Base-by-base conservation (phyloP, 2,113 vertebrate species). In the Zootoca vivipara region DNA sequence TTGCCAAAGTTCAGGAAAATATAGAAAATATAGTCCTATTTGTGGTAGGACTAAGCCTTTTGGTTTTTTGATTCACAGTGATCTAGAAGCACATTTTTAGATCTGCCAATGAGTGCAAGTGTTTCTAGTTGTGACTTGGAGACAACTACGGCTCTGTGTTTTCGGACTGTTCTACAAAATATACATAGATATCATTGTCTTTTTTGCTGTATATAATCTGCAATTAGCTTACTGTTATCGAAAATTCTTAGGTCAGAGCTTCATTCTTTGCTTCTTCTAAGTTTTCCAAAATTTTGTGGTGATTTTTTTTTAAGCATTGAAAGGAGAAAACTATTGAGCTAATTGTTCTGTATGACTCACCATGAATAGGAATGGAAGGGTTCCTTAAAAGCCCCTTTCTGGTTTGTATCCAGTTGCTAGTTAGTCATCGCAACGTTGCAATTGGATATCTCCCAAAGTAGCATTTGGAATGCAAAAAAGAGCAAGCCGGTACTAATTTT, bases 361-460 rank as follows among this genome's bases (percentile, higher is more conserved):
- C 83, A 75, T 85, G 0, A 62, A 30, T 78, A 42, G 33, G 77
- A 87, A 86, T 69, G 22, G 87, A 87, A 20, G 88, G 93, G 0
- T 89, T 89, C 5, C 75, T 80, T 88, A 4, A 74, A 70, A 91
- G 78, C 87, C 69, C n/a, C 74, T 30, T 62, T 52, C 80, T 86
- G 80, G 80, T 88, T 92, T 83, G 67, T 86, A n/a, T 74, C 56
- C 67, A 40, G 64, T 77, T 82, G 40, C 86, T 88, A 15, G 65
- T 52, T 52, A 70, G 33, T 87, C 81, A 78, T 78, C 77, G 65
- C 65, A 92, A 70, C 6, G 0, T 35, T 74, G 83, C 82, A 58
- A 33, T 88, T 84, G 67, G 1, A 62, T 90, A 84, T 91, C 91
- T 28, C 89, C 91, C 87, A 87, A 92, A 93, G 73, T 69, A 89